Evolutionary conservation across 2,797 vertebrate species (phyloP), one percentile per base, ranked within the genome.

Genomic region (Anomalospiza imberbis): DNA sequence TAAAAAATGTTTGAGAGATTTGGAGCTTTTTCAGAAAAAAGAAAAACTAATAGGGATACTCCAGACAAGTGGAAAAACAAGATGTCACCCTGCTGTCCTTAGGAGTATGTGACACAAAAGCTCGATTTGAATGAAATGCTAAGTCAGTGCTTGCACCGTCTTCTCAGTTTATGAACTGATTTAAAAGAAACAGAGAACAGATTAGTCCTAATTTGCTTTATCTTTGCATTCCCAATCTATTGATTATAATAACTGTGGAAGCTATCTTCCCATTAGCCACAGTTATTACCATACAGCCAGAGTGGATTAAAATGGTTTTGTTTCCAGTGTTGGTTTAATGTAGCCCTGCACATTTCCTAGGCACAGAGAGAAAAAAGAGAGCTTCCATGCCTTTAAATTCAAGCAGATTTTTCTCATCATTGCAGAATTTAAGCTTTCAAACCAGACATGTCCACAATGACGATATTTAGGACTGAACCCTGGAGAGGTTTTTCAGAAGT

Each of bases 401-500:
- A 85, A 93, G 31, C 51, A 82, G 65, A 79, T 84, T 93, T 85
- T 75, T 90, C 71, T 94, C 75, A 89, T 79, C 34, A 65, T 25
- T 45, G 28, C 40, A 80, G 54, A 90, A 74, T 72, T 89, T 70
- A 85, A 85, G 65, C 88, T 93, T 92, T 91, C 55, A 86, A 88
- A 82, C 48, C 77, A 82, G 53, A 44, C 60, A 51, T 67, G 70
- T 61, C 75, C 65, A 81, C 68, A 44, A 31, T 28, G 65, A 72
- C 82, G 82, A 85, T 91, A 93, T 96, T 94, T 96, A 91, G 88
- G 60, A 85, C 80, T 93, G 84, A 94, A 93, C 68, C 74, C 89
- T 55, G 63, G 72, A 83, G 85, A 91, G 91, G 68, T 36, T 87
- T 89, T 93, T 88, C 71, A 93, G 77, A 91, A 94, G 85, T 54